Conservation (phyloP, 2,888 invertebrate genomes). For the Trichopria drosophilae region DNA sequence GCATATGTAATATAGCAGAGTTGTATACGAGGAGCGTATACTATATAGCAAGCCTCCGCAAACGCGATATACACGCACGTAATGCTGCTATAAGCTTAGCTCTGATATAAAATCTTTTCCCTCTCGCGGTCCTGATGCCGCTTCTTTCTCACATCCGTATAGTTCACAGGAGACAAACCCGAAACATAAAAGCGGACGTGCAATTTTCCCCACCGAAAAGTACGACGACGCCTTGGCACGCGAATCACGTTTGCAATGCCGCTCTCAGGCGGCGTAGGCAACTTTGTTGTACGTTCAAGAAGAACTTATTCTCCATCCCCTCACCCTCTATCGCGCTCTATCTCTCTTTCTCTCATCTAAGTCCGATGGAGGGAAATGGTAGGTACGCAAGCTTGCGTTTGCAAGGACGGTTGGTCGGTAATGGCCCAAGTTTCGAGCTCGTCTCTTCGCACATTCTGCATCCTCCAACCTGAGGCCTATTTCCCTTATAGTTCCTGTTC, state of each 20-base stretch:
- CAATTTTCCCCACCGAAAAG: slow-evolving; percentile 37
- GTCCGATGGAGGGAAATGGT: too few species aligned
- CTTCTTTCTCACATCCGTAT: too few species aligned
- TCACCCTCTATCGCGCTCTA: too few species aligned
- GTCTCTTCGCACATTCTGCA: slow-evolving; percentile 15
- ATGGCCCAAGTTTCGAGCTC: slow-evolving; percentile 39
- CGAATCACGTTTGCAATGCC: slow-evolving; percentile 41
- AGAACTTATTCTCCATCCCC: too few species aligned
- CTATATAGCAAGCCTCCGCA: too few species aligned
- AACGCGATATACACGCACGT: slow-evolving; percentile 23
- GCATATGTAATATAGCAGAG: slow-evolving; percentile 49
- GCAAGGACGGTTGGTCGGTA: slow-evolving; percentile 26
- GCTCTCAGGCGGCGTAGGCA: slow-evolving; percentile 13
- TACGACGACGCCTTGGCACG: slow-evolving; percentile 34
- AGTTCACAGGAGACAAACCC: slow-evolving; percentile 33
- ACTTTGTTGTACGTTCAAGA: slow-evolving; percentile 3
- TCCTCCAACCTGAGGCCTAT: too few species aligned
- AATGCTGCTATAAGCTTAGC: slow-evolving; percentile 10
- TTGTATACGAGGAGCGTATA: too few species aligned
- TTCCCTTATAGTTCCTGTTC: too few species aligned
- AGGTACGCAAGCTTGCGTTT: neutral
- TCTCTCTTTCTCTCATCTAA: too few species aligned
- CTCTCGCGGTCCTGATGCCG: too few species aligned
- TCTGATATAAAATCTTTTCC: too few species aligned
- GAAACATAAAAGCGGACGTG: slow-evolving; percentile 39